Conservation (phyloP, 2,888 invertebrate species). For the Galerucella nymphaeae region DNA sequence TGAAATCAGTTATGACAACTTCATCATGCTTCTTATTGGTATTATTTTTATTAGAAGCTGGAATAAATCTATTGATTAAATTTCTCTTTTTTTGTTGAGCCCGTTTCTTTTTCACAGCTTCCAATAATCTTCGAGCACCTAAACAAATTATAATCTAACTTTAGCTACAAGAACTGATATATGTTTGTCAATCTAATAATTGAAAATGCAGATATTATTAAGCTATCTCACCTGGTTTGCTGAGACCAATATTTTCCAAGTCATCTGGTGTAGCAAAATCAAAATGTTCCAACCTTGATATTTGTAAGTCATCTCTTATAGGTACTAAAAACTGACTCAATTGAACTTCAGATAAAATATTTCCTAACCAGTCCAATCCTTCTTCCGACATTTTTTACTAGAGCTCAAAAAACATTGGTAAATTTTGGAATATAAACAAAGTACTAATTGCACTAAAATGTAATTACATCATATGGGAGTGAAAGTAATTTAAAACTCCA, state of each 20-base stretch:
- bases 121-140: slow-evolving; percentile 83
- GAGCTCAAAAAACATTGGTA: not conserved
- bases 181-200: slow-evolving; percentile 12
- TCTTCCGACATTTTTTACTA: slow-evolving; percentile 62
- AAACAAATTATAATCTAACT: not conserved
- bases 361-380: slow-evolving; percentile 84
- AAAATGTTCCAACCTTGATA: slow-evolving; percentile 94
- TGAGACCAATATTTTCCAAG: slow-evolving; percentile 93
- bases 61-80: slow-evolving; percentile 82
- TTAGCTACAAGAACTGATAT: not conserved
- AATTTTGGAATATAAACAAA: slow-evolving; percentile 7
- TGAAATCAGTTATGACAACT: slow-evolving; percentile 66
- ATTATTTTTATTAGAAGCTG: slow-evolving; percentile 67
- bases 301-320: slow-evolving; percentile 90
- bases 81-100: slow-evolving; percentile 84
- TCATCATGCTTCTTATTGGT: slow-evolving; percentile 56
- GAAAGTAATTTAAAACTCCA: slow-evolving; percentile 28
- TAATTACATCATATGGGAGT: slow-evolving; percentile 29
- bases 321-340: slow-evolving; percentile 90
- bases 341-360: slow-evolving; percentile 89
- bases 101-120: slow-evolving; percentile 90
- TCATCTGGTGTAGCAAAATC: slow-evolving; percentile 97
- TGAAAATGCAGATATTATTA: slow-evolving; percentile 1
- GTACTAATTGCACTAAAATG: slow-evolving; percentile 4
- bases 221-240: slow-evolving; percentile 79